Conservation (phyloP, 2,888 invertebrate genomes). For the Leptothorax acervorum region DNA sequence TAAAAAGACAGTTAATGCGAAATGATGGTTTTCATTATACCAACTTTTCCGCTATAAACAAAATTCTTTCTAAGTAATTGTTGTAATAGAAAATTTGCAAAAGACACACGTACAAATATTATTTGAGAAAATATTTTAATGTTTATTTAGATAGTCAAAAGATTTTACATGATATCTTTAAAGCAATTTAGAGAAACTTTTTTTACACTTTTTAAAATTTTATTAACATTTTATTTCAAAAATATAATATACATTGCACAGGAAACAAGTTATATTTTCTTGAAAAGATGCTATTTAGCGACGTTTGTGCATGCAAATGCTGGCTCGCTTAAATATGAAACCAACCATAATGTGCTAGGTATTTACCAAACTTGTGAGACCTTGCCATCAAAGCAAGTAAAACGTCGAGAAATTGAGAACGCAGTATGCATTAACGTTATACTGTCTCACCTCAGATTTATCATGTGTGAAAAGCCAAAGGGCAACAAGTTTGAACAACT, state of each 20-base stretch:
- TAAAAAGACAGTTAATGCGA: not conserved
- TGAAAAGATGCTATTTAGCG: slow-evolving; percentile 10
- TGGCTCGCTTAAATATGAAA: slow-evolving; percentile 31
- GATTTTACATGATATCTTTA: not conserved
- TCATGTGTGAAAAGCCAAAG: slow-evolving; percentile 2
- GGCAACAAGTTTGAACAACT: not conserved
- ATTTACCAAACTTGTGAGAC: slow-evolving; percentile 35
- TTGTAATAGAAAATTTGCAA: not conserved
- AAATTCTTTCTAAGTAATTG: not conserved
- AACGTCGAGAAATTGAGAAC: slow-evolving; percentile 24
- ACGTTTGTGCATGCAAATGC: not conserved
- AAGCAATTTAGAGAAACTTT: not conserved
- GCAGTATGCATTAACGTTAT: slow-evolving; percentile 14
- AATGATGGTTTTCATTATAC: not conserved
- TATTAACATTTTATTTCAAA: not conserved
- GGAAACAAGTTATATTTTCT: not conserved
- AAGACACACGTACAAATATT: not conserved
- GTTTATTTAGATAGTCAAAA: not conserved
- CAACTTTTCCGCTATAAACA: not conserved
- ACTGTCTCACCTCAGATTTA: slow-evolving; percentile 32
- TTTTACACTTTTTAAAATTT: not conserved
- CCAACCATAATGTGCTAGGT: slow-evolving; percentile 22
- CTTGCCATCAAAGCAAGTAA: slow-evolving; percentile 34
- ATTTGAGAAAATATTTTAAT: not conserved
- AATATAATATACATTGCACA: not conserved